Evolutionary conservation across 2,888 invertebrate genomes (phyloP).

Genomic region (Glaucopsyche alexis): DNA sequence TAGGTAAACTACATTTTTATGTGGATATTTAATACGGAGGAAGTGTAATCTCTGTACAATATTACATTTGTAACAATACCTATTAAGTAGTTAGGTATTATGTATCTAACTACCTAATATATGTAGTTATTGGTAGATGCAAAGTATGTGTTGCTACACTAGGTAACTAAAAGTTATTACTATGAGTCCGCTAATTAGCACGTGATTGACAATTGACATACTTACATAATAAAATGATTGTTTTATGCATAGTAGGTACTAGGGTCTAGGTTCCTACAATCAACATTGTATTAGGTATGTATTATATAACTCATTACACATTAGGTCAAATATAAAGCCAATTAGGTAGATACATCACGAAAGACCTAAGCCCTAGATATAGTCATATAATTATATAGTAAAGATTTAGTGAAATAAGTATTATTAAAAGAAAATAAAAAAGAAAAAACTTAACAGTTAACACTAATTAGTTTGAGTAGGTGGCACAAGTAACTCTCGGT

Average conservation of each 20-base stretch:
- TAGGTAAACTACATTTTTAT: background rate
- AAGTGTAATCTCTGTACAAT: background rate
- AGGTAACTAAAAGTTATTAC: background rate
- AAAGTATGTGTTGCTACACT: background rate
- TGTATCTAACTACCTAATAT: too few relatives aligned
- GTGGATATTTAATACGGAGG: background rate
- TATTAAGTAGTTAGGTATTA: too few relatives aligned
- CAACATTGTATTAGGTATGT: too few relatives aligned
- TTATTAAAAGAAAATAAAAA: background rate
- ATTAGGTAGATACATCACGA: too few relatives aligned
- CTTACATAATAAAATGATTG: background rate
- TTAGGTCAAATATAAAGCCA: too few relatives aligned
- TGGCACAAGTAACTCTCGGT: background rate
- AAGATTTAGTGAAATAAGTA: too few relatives aligned
- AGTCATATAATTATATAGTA: too few relatives aligned
- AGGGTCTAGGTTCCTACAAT: too few relatives aligned
- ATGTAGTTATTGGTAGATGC: background rate
- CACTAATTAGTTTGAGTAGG: background rate
- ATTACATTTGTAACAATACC: background rate
- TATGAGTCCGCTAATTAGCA: background rate
- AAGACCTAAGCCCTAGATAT: too few relatives aligned
- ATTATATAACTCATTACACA: too few relatives aligned
- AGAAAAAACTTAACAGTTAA: background rate
- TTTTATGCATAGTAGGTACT: background rate
- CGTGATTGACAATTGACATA: background rate